Evolutionary conservation across 2,113 vertebrate genomes (phyloP).

Genomic region (Stigmatopora nigra): DNA sequence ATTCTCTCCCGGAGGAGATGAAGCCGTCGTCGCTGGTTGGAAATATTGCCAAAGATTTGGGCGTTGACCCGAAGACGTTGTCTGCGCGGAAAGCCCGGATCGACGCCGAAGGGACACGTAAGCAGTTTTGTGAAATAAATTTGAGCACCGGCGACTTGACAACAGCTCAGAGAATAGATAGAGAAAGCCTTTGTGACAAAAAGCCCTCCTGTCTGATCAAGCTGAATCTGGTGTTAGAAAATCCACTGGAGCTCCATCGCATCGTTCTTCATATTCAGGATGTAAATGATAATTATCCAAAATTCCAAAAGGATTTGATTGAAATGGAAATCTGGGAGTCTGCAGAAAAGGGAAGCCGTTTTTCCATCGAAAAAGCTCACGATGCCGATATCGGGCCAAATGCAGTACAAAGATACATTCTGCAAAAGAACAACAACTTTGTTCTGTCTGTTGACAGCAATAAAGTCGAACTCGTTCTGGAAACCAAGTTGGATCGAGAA

Average conservation of each 20-base stretch:
- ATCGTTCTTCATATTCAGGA: conserved; percentile 55
- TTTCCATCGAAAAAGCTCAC: conserved; percentile 62
- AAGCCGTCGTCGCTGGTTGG: conserved; percentile 64
- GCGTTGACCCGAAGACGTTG: conserved; percentile 51
- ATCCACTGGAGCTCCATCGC: conserved; percentile 56
- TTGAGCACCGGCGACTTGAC: conserved; percentile 46
- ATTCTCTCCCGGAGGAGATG: conserved; percentile 65
- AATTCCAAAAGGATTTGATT: conserved; percentile 51
- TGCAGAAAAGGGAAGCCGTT: conserved; percentile 35
- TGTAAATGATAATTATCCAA: conserved; percentile 60
- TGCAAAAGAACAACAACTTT: conserved; percentile 64
- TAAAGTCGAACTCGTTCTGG: conserved; percentile 39
- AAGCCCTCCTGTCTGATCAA: conserved; percentile 48
- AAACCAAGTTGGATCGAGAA: conserved; percentile 53
- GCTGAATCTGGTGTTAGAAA: conserved; percentile 57
- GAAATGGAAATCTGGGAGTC: conserved; percentile 48
- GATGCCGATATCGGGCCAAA: conserved; percentile 73
- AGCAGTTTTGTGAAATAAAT: conserved; percentile 39
- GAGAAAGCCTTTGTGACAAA: conserved; percentile 51
- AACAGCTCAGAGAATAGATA: conserved; percentile 45
- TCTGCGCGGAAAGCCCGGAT: conserved; percentile 51
- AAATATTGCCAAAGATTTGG: conserved; percentile 70
- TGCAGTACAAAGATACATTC: conserved; percentile 66
- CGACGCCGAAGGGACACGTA: conserved; percentile 34
- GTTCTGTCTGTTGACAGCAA: conserved; percentile 52